phyloP scores from a whole-genome alignment of 2,113 vertebrate species.

The Coregonus clupeaformis region DNA sequence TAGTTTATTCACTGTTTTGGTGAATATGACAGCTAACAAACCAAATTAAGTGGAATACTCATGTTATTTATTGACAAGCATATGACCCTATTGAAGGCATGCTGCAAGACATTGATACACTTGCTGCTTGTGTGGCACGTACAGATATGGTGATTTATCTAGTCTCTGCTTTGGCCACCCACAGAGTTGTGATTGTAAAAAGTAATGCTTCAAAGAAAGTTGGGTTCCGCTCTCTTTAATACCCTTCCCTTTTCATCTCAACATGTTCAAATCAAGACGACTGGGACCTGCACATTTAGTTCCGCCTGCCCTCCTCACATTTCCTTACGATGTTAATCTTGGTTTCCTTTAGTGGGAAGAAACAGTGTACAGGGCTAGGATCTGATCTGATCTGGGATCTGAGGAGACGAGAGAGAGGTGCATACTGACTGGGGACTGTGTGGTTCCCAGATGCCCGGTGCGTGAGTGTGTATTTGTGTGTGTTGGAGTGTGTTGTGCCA shows the following conservation, averaged over 20 bases:
- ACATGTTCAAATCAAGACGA: conserved; percentile 23
- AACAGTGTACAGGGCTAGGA: conserved; percentile 23
- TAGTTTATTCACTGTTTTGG: too few species aligned
- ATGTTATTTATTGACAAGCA: too few species aligned
- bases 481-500: conserved; percentile 14
- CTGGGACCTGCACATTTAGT: conserved; percentile 38
- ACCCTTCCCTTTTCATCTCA: conserved; percentile 1
- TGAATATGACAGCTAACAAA: background rate
- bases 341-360: conserved; percentile 47
- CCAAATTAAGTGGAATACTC: background rate
- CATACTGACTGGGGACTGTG: conserved; percentile 23
- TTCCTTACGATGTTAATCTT: conserved; percentile 32
- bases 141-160: background rate
- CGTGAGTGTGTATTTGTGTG: background rate
- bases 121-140: too few species aligned
- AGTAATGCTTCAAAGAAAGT: conserved; percentile 22
- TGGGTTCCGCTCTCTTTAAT: conserved; percentile 34
- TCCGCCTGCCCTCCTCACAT: conserved; percentile 29
- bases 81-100: too few species aligned
- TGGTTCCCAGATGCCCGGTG: conserved; percentile 46
- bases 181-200: conserved; percentile 27
- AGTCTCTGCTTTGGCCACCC: conserved; percentile 42
- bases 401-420: conserved; percentile 28
- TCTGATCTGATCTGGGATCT: conserved; percentile 13
- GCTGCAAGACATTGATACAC: background rate